phyloP scores from a whole-genome alignment of 2,888 invertebrate species.

The Campaea margaritaria region DNA sequence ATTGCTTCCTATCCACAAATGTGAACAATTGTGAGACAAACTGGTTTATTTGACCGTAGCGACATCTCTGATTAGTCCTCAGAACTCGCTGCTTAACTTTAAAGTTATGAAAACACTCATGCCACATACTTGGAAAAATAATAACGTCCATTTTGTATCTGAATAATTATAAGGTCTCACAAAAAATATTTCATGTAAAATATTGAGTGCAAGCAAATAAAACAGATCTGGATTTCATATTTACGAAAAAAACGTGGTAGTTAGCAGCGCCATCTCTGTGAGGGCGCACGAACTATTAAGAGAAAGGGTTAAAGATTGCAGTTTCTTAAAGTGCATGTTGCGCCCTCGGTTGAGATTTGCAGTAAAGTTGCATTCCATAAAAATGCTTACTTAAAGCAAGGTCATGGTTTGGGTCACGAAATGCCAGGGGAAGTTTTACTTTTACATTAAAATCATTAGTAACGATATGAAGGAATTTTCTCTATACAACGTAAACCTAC shows the following conservation, averaged over 20 bases:
- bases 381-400: background rate
- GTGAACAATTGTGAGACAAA: background rate
- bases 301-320: slow-evolving; percentile 55
- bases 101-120: background rate
- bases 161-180: background rate
- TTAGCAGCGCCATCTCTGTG: slow-evolving; percentile 66
- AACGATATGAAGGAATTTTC: too few species aligned
- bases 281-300: slow-evolving; percentile 57
- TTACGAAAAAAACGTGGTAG: background rate
- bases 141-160: background rate
- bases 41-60: slow-evolving; percentile 5
- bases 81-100: slow-evolving; percentile 12
- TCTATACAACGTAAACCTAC: too few species aligned
- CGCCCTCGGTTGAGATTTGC: slow-evolving; percentile 44
- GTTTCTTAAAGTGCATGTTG: slow-evolving; percentile 51
- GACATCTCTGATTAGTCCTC: slow-evolving; percentile 35
- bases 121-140: background rate
- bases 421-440: background rate
- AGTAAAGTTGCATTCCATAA: slow-evolving; percentile 29
- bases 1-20: too few species aligned
- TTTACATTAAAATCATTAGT: too few species aligned
- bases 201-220: background rate
- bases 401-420: background rate
- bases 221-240: background rate
- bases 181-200: background rate